These are phyloP conservation scores for Rafetus swinhoei DNA, from an alignment of 2,113 vertebrate genomes.

Conservation along the genomic window DNA sequence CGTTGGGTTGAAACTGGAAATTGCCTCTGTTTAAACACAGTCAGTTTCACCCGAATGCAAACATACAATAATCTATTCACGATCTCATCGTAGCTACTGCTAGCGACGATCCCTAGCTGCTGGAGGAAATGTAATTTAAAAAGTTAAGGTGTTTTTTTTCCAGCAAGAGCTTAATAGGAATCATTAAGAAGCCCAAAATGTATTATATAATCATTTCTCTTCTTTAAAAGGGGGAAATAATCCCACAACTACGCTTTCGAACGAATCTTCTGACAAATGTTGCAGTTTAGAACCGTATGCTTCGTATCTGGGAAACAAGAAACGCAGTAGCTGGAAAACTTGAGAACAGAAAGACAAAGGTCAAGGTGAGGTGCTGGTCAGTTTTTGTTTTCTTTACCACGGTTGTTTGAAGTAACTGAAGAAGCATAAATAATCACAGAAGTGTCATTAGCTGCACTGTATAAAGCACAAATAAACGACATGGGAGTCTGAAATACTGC, in stretches of 20 bases:
- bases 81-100: background rate
- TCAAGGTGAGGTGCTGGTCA: background rate
- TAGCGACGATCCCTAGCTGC: background rate
- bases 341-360: background rate
- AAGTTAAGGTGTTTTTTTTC: background rate
- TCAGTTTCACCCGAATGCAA: background rate
- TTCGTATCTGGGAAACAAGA: slow-evolving; percentile 4
- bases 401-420: background rate
- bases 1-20: background rate
- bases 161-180: background rate
- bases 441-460: background rate
- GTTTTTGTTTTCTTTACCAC: background rate
- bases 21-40: background rate
- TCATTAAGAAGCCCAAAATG: background rate
- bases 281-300: background rate
- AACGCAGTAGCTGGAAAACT: background rate
- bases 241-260: background rate
- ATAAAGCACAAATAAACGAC: background rate
- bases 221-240: accelerated
- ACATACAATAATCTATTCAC: background rate
- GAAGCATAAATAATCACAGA: background rate
- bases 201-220: background rate
- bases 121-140: background rate
- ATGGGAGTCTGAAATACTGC: background rate
- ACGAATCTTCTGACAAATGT: background rate